Base-by-base conservation (phyloP, 2,888 invertebrate species). In the Pherbina coryleti region DNA sequence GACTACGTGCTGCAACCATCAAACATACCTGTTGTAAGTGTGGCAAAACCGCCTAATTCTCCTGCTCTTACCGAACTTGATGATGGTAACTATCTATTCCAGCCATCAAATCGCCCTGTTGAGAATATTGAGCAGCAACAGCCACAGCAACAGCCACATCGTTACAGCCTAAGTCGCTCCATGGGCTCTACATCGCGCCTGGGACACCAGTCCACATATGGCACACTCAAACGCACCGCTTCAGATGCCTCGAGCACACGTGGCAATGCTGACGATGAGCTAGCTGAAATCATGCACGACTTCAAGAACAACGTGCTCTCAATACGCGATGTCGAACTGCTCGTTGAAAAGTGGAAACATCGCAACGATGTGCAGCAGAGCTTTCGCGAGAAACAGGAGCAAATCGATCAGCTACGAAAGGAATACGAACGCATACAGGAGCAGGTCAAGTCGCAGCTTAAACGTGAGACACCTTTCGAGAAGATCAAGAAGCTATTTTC, bases 221-320 rank as follows among this genome's bases (percentile, higher is more conserved):
- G 87, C 37, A 89, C 89, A 0, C 81, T 90, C 0, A 90, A 89
- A 77, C 84, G 90, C 17, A 88, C 88, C 17, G 89, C 86, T 19
- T 90, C 89, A 72, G 89, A 89, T 79, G 87, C 88, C 11, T 89
- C 89, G 1, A 85, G 85, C 73, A 83, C 82, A 57, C 86, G 88
- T 0, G 84, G 86, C 19, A 90, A 89, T 79, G 89, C 87, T 5
- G 90, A 96, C 86, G 95, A 95, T 81, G 96, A 97, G 86, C 91
- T 97, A 78, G 92, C 95, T 3, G 96, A 96, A 90, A 95, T 97
- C 72, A 95, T 97, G 87, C 95, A 94, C 85, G 96, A 96, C 85
- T 96, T 96, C 85, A 96, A 97, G 88, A 96, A 96, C 85, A 96
- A 96, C 85, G 95, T 96, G 3, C 94, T 96, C 82, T 94, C 95